Percentiles rank a stretch among this genome's conserved stretches.
phyloP scores from a whole-genome alignment of 2,888 invertebrate species.

The Callimorpha dominula region DNA sequence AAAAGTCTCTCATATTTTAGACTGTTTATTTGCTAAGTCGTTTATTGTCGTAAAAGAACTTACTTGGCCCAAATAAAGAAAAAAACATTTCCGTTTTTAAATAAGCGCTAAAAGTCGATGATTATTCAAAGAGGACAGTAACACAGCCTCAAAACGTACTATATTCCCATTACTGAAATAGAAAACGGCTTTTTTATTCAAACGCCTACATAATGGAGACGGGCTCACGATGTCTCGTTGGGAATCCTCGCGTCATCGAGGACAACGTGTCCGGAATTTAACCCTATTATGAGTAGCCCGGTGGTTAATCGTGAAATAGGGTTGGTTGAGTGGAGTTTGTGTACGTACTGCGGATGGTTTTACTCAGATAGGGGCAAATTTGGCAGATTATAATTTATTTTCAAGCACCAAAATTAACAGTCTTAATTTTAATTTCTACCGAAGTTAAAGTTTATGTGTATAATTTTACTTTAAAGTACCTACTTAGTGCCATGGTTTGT shows the following conservation, averaged over 20 bases:
- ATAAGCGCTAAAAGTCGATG: conserved; percentile 4
- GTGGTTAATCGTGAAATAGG: conserved; percentile 49
- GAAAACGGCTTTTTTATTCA: conserved; percentile 50
- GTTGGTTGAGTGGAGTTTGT: conserved; percentile 37
- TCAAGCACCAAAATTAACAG: too few species aligned
- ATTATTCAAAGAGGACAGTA: conserved; percentile 5
- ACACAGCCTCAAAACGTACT: conserved; percentile 15
- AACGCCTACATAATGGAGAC: conserved; percentile 53
- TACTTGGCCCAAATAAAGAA: background rate
- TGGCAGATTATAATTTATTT: too few species aligned
- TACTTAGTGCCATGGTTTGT: too few species aligned
- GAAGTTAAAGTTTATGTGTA: too few species aligned
- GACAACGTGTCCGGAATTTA: conserved; percentile 71
- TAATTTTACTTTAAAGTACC: too few species aligned
- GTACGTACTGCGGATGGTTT: background rate
- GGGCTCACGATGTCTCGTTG: conserved; percentile 42
- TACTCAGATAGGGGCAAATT: too few species aligned
- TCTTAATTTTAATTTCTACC: too few species aligned
- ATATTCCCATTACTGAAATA: conserved; percentile 46
- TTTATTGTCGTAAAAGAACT: background rate
- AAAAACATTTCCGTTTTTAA: background rate
- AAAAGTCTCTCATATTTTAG: too few species aligned
- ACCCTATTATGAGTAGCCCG: conserved; percentile 56
- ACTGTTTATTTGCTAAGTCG: too few species aligned
- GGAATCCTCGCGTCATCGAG: conserved; percentile 55